Percentiles rank a stretch among this genome's conserved stretches.
These are phyloP conservation scores for Cyclura pinguis DNA, from an alignment of 2,797 vertebrate genomes.

Conservation along the genomic window DNA sequence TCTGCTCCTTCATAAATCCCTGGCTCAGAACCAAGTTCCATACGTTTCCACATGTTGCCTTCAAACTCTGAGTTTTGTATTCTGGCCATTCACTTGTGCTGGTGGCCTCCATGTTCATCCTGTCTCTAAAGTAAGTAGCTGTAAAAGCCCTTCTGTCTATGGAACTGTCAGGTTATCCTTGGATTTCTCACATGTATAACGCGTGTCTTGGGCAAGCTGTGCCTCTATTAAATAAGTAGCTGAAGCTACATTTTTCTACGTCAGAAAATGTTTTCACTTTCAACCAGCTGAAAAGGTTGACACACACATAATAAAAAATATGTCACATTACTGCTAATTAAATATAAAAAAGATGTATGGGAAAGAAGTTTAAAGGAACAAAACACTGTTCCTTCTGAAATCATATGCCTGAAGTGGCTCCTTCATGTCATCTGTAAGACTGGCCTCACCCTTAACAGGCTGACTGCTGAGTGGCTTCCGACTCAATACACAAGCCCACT, in stretches of 20 bases:
- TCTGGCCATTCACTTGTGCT: too few species aligned
- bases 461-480: background rate
- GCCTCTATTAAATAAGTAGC: background rate
- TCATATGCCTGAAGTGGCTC: background rate
- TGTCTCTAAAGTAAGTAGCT: background rate
- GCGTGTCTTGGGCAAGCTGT: background rate
- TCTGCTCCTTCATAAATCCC: background rate
- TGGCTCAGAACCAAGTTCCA: background rate
- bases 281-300: background rate
- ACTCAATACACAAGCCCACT: slow-evolving; percentile 6
- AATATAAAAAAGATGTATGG: background rate
- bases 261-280: background rate
- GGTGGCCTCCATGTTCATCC: too few species aligned
- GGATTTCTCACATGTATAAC: background rate
- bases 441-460: background rate
- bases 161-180: background rate
- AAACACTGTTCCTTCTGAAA: background rate
- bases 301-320: background rate
- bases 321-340: too few species aligned
- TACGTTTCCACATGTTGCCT: background rate
- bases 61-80: background rate
- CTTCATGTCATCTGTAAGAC: background rate
- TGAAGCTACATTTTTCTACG: background rate
- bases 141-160: background rate
- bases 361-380: background rate